phyloP scores from a whole-genome alignment of 1,140 invertebrate genomes.

The Drosophila varians region DNA sequence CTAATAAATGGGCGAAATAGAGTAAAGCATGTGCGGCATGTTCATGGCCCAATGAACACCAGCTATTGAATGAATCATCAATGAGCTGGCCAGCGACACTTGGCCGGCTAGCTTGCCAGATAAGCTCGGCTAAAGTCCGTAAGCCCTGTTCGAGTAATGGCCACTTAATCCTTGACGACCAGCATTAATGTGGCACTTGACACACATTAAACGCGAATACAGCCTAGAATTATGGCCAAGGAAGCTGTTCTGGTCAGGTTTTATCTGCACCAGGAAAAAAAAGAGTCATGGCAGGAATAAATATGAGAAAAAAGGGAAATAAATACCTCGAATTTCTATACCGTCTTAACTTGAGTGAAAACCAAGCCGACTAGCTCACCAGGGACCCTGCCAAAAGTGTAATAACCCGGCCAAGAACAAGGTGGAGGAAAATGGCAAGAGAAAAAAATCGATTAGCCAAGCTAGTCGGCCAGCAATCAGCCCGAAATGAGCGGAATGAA shows the following conservation, averaged over 20 bases:
- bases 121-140: conserved; percentile 36
- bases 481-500: conserved; percentile 44
- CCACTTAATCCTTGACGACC: conserved; percentile 64
- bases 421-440: not conserved
- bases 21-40: conserved; percentile 48
- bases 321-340: too few relatives aligned
- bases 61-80: conserved; percentile 60
- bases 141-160: conserved; percentile 48
- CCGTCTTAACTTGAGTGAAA: not conserved
- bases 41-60: conserved; percentile 65
- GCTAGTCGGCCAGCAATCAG: conserved; percentile 23
- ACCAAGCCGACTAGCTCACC: not conserved
- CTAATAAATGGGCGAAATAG: conserved; percentile 62
- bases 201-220: conserved; percentile 61
- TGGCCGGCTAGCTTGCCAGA: conserved; percentile 17
- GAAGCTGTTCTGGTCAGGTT: not conserved
- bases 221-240: conserved; percentile 33
- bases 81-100: conserved; percentile 13
- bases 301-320: too few relatives aligned
- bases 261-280: conserved; percentile 4
- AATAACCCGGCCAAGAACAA: conserved; percentile 19
- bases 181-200: conserved; percentile 74
- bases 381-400: conserved; percentile 6
- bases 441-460: conserved; percentile 39
- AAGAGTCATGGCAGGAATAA: too few relatives aligned